These are phyloP conservation scores for Tenthredo notha DNA, from an alignment of 2,888 invertebrate genomes.

Conservation along the genomic window DNA sequence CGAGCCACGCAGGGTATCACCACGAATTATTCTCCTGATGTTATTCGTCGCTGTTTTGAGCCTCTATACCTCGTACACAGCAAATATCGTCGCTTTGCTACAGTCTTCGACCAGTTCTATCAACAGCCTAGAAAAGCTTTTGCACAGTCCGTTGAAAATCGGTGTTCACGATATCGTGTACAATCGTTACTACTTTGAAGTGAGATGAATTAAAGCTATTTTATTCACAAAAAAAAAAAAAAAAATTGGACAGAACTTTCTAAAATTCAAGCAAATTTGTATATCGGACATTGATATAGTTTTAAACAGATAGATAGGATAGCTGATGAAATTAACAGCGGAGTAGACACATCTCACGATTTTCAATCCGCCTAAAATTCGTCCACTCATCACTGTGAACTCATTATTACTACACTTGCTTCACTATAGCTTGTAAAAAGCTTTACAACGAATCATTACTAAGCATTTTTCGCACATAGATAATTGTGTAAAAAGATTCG, in stretches of 20 bases:
- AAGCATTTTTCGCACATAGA: not conserved
- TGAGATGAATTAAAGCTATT: conserved; percentile 70
- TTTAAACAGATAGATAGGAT: not conserved
- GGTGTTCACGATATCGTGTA: conserved; percentile 86
- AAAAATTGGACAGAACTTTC: not conserved
- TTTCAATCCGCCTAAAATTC: not conserved
- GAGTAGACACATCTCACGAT: not conserved
- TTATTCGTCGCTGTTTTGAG: conserved; percentile 85
- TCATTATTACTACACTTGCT: not conserved
- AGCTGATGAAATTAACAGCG: not conserved
- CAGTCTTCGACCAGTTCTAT: conserved; percentile 87
- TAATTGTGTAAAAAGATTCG: not conserved
- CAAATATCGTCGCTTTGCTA: conserved; percentile 87
- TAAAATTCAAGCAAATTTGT: not conserved
- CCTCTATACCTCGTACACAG: conserved; percentile 87
- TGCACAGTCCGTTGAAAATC: conserved; percentile 84
- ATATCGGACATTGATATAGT: not conserved
- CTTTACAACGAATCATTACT: not conserved
- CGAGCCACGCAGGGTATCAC: conserved; percentile 75
- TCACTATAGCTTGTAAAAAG: not conserved
- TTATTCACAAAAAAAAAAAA: not conserved
- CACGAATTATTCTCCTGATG: conserved; percentile 83
- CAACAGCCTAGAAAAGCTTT: conserved; percentile 82
- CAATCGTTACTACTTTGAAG: conserved; percentile 85
- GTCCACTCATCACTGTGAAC: not conserved